Evolutionary conservation across 2,113 vertebrate species (phyloP).

Genomic region (Eolophus roseicapilla): DNA sequence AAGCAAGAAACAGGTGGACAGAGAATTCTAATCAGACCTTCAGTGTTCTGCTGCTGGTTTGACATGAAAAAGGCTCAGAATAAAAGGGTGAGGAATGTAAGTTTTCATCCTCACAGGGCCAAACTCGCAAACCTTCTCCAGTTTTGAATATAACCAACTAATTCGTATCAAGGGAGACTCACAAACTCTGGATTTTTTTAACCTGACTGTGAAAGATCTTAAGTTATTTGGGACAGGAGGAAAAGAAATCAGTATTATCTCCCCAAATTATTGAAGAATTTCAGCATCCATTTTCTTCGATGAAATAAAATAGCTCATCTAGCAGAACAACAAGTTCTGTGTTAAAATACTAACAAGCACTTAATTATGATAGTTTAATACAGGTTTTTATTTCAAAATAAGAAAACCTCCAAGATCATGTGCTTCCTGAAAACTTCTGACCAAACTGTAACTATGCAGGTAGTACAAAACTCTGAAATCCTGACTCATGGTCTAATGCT

Average conservation of each 20-base stretch:
- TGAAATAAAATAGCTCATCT: not conserved
- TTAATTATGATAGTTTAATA: not conserved
- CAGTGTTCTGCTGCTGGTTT: not conserved
- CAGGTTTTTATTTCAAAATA: not conserved
- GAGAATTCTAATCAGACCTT: not conserved
- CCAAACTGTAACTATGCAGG: not conserved
- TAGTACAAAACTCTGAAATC: not conserved
- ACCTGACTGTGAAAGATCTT: not conserved
- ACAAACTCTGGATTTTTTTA: not conserved
- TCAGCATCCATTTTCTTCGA: not conserved
- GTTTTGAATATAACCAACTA: not conserved
- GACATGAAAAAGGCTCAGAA: not conserved
- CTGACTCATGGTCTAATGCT: not conserved
- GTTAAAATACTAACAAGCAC: not conserved
- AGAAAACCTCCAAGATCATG: not conserved
- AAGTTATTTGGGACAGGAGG: not conserved
- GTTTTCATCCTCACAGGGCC: not conserved
- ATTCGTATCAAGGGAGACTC: not conserved
- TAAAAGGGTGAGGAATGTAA: not conserved
- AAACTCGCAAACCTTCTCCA: not conserved
- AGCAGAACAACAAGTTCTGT: not conserved
- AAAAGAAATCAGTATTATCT: not conserved
- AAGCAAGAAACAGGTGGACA: not conserved
- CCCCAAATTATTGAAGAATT: not conserved
- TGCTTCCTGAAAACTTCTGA: not conserved